These are phyloP conservation scores for Leptatherina wallacei DNA, from an alignment of 2,797 vertebrate genomes.

Conservation along the genomic window DNA sequence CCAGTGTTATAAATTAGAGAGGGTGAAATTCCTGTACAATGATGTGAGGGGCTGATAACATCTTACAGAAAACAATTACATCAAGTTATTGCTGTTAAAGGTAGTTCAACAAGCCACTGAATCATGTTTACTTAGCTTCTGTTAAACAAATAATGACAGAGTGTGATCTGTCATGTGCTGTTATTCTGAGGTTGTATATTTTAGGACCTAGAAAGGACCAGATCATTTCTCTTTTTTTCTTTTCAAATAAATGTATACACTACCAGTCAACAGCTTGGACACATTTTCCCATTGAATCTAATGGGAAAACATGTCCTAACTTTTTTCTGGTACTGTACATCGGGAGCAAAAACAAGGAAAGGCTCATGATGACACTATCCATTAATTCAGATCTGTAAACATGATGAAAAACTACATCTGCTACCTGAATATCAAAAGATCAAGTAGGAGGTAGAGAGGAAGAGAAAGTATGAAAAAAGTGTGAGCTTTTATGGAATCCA, in stretches of 20 bases:
- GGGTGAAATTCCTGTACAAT: neutral
- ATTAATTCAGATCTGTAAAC: slow-evolving; percentile 33
- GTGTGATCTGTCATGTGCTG: neutral
- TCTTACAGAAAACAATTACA: neutral
- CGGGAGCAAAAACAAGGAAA: slow-evolving; percentile 14
- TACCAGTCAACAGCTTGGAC: no score
- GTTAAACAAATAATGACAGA: neutral
- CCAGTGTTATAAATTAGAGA: neutral
- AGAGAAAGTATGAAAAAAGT: slow-evolving; percentile 37
- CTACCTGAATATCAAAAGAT: slow-evolving; percentile 21
- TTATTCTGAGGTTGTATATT: neutral
- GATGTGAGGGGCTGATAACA: neutral
- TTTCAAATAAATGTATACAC: no score
- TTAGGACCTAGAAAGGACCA: neutral
- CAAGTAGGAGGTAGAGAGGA: slow-evolving; percentile 16
- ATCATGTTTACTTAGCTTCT: neutral
- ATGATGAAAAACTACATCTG: slow-evolving; percentile 48
- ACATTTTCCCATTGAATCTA: no score
- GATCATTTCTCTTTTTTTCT: neutral
- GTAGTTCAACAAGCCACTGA: neutral
- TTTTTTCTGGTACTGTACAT: neutral
- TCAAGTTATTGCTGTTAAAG: neutral
- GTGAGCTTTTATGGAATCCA: slow-evolving; percentile 66
- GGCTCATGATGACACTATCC: slow-evolving; percentile 50
- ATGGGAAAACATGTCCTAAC: no score